These are phyloP conservation scores for Cecropterus lyciades DNA, from an alignment of 1,140 invertebrate species.

Conservation along the genomic window DNA sequence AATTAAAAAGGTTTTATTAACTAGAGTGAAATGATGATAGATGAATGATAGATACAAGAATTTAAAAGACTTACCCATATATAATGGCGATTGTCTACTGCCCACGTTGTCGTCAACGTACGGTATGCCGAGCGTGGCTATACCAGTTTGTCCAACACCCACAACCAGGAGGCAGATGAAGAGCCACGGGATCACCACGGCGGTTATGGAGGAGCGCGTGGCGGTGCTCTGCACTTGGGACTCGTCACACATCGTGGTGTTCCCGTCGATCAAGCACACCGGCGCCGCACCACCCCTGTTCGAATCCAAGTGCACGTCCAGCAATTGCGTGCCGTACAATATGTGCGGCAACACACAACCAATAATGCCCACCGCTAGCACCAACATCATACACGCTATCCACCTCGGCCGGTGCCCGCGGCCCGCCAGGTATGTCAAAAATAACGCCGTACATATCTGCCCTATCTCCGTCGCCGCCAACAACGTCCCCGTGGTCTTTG, in stretches of 20 bases:
- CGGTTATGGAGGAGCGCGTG: slow-evolving; percentile 90
- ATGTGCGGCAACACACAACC: slow-evolving; percentile 94
- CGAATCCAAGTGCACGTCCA: slow-evolving; percentile 86
- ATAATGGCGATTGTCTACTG: slow-evolving; percentile 95
- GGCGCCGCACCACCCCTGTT: slow-evolving; percentile 80
- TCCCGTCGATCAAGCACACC: slow-evolving; percentile 51
- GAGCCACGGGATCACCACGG: slow-evolving; percentile 93
- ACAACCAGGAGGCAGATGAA: slow-evolving; percentile 94
- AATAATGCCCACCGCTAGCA: slow-evolving; percentile 94
- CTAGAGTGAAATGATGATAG: background rate
- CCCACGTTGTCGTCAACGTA: slow-evolving; percentile 98
- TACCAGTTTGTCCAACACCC: slow-evolving; percentile 96
- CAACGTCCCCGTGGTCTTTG: slow-evolving; percentile 96
- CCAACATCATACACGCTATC: slow-evolving; percentile 97
- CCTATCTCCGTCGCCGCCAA: slow-evolving; percentile 98
- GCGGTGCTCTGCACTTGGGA: slow-evolving; percentile 72
- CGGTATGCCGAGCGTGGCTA: slow-evolving; percentile 96
- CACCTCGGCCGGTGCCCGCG: slow-evolving; percentile 97
- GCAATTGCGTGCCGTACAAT: slow-evolving; percentile 90
- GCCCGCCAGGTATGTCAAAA: slow-evolving; percentile 97
- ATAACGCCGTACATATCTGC: slow-evolving; percentile 94
- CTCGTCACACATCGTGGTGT: slow-evolving; percentile 62
- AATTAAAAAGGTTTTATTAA: background rate
- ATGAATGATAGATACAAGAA: background rate
- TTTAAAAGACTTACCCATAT: slow-evolving; percentile 90